These are phyloP conservation scores for Strongylocentrotus purpuratus DNA, from an alignment of 35 echinoderm and acorn worm genomes.

Conservation along the genomic window DNA sequence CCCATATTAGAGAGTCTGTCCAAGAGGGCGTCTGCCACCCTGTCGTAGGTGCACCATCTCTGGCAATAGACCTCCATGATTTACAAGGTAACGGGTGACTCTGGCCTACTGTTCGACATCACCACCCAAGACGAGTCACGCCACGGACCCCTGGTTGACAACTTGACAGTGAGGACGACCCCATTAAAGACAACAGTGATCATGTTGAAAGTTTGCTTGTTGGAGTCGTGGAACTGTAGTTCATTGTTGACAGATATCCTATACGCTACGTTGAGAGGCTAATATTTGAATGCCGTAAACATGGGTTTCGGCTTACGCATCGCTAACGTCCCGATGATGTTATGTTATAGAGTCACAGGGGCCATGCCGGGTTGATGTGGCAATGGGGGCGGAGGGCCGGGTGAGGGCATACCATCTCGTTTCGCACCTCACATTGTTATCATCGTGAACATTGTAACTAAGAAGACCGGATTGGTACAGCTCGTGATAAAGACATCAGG, in stretches of 20 bases:
- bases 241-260: conserved; percentile 44
- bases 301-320: conserved; percentile 14
- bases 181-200: conserved; percentile 7
- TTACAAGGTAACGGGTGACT: neutral
- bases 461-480: neutral
- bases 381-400: neutral
- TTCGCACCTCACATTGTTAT: neutral
- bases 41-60: neutral
- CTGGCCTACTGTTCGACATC: neutral
- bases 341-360: neutral
- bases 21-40: neutral
- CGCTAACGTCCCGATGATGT: conserved; percentile 15
- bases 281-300: conserved; percentile 50
- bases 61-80: neutral
- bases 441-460: neutral
- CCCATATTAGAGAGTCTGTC: too few species aligned
- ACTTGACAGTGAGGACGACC: neutral
- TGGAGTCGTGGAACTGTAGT: conserved; percentile 45
- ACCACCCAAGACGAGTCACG: neutral
- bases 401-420: neutral
- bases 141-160: neutral
- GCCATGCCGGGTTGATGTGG: neutral
- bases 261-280: conserved; percentile 42
- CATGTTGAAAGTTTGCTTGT: conserved; percentile 16
- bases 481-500: neutral